Conservation (phyloP, 2,797 vertebrate species). For the Otus scops region DNA sequence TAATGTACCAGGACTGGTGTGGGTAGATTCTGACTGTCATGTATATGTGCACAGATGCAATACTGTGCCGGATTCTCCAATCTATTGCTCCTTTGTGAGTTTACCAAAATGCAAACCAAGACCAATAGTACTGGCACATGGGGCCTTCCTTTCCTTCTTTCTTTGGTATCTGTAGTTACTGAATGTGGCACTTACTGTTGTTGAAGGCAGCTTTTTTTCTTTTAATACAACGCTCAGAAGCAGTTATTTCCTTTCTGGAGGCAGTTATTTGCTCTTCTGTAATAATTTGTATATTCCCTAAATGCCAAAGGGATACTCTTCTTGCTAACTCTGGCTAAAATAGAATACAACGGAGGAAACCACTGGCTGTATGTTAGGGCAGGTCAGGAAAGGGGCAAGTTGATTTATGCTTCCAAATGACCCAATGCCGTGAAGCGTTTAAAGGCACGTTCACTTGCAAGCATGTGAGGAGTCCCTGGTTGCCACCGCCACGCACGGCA, state of each 20-base stretch:
- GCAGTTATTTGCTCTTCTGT: neutral
- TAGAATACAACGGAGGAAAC: neutral
- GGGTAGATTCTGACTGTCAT: neutral
- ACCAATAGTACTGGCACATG: fast-evolving
- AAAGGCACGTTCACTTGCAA: neutral
- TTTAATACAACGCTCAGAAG: neutral
- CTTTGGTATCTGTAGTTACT: neutral
- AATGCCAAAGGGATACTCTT: neutral
- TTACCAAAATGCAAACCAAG: neutral
- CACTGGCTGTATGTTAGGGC: neutral
- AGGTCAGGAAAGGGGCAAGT: conserved; percentile 42
- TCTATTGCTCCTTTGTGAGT: neutral
- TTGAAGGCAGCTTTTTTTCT: neutral
- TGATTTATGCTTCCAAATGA: conserved; percentile 43
- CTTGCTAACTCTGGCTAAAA: neutral
- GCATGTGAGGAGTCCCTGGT: neutral
- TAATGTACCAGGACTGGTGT: fast-evolving
- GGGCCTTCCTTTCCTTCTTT: neutral
- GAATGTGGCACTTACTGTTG: neutral
- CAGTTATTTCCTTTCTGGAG: neutral
- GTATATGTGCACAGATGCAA: neutral
- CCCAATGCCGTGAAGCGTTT: neutral
- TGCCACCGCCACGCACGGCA: neutral
- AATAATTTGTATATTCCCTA: conserved; percentile 12
- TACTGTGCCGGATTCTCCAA: neutral